phyloP scores from a whole-genome alignment of 2,113 vertebrate genomes.

The Macquaria ambigua region DNA sequence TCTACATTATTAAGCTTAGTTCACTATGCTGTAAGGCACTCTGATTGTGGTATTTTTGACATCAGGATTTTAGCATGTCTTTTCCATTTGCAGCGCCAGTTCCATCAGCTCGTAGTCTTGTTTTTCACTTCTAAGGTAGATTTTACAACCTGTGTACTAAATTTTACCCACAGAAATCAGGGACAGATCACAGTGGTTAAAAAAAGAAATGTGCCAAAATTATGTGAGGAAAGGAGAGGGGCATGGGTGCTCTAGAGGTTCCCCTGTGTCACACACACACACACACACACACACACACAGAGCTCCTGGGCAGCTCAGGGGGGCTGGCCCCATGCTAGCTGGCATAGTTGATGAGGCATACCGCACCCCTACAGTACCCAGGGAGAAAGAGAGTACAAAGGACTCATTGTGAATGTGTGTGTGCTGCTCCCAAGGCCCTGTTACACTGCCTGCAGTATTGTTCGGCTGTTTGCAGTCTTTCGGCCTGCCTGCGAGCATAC shows the following conservation, averaged over 20 bases:
- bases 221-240: background rate
- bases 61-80: too few species aligned
- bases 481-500: slow-evolving; percentile 44
- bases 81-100: background rate
- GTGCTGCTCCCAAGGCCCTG: slow-evolving; percentile 64
- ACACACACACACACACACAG: slow-evolving; percentile 9
- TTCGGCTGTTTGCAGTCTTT: slow-evolving; percentile 66
- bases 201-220: background rate
- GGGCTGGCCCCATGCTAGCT: slow-evolving; percentile 77
- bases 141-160: background rate
- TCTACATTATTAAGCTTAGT: background rate
- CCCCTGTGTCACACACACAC: slow-evolving; percentile 1
- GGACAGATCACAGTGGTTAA: background rate
- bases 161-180: background rate
- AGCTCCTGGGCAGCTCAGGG: slow-evolving; percentile 60
- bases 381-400: slow-evolving; percentile 80
- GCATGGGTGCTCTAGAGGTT: background rate
- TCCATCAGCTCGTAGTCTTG: background rate
- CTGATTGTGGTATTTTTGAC: background rate
- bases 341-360: slow-evolving; percentile 79
- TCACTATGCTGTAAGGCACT: background rate
- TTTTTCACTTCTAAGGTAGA: background rate
- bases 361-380: slow-evolving; percentile 74
- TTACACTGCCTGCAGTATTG: slow-evolving; percentile 64
- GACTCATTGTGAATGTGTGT: slow-evolving; percentile 70